phyloP scores from a whole-genome alignment of 2,797 vertebrate species.

The Malacoraja senta region DNA sequence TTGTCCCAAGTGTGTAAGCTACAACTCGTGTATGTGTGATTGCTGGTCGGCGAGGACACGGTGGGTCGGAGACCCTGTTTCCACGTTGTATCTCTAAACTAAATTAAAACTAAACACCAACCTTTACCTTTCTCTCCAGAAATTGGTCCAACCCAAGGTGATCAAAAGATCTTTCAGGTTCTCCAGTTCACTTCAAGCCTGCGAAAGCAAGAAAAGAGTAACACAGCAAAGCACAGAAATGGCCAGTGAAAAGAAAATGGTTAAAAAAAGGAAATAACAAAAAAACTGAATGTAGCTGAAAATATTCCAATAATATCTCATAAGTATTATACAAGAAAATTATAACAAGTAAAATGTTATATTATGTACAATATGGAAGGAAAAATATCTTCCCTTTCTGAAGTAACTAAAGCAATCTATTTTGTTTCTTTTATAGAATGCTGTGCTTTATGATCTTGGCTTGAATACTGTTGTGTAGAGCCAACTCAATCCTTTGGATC shows the following conservation, averaged over 20 bases:
- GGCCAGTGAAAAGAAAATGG: background rate
- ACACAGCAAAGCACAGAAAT: background rate
- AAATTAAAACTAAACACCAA: too few relatives aligned
- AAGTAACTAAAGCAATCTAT: background rate
- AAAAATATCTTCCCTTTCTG: background rate
- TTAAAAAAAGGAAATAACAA: background rate
- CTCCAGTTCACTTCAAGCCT: background rate
- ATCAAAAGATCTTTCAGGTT: background rate
- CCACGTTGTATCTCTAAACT: too few relatives aligned
- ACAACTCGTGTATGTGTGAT: too few relatives aligned
- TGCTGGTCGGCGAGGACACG: too few relatives aligned
- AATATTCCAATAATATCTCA: background rate
- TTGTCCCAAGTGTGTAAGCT: too few relatives aligned
- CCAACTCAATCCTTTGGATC: background rate
- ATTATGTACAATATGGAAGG: background rate
- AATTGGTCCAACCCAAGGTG: background rate
- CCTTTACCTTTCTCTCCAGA: background rate
- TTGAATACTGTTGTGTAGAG: background rate
- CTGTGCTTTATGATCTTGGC: slow-evolving; percentile 29
- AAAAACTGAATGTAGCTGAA: background rate
- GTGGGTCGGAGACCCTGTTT: too few relatives aligned
- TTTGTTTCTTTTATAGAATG: background rate
- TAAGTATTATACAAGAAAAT: background rate
- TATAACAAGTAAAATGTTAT: background rate
- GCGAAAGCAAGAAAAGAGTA: background rate